phyloP scores from a whole-genome alignment of 2,888 invertebrate genomes.

The Seira musarum region DNA sequence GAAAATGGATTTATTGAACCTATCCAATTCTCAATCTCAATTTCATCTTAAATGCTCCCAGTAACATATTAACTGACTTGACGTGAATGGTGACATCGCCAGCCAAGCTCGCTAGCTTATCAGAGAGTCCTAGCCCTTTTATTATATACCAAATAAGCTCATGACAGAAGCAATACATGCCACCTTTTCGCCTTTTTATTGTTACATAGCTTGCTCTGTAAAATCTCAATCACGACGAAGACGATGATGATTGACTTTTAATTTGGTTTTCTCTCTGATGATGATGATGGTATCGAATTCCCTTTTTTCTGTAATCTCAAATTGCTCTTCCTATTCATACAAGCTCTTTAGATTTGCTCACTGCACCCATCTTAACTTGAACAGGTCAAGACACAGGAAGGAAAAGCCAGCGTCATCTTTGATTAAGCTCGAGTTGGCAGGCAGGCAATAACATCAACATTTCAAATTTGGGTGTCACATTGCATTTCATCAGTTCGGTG shows the following conservation, averaged over 20 bases:
- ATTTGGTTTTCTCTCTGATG: conserved; percentile 46
- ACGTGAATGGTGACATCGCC: no score
- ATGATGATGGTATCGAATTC: conserved; percentile 11
- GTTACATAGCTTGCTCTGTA: background rate
- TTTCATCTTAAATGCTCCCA: no score
- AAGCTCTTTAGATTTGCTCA: no score
- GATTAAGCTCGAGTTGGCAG: conserved; percentile 10
- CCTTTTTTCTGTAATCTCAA: conserved; percentile 4
- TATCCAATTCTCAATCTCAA: no score
- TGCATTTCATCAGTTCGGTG: background rate
- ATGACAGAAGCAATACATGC: conserved; percentile 7
- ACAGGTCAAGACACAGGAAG: conserved; percentile 16
- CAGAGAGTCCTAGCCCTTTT: no score
- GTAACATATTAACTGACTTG: no score
- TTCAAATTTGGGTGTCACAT: background rate
- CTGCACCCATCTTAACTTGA: background rate
- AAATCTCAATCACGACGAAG: conserved; percentile 3
- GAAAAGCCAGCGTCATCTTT: conserved; percentile 1
- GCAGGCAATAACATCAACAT: background rate
- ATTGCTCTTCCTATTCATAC: background rate
- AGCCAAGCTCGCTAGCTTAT: no score
- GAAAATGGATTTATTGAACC: background rate
- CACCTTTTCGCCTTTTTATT: background rate
- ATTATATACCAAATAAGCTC: no score
- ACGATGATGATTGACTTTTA: conserved; percentile 54